A percentile compares a stretch with the other conserved stretches of the same genome.
These are phyloP conservation scores for Ophioninae sp. DNA, from an alignment of 2,888 invertebrate genomes.

Conservation along the genomic window DNA sequence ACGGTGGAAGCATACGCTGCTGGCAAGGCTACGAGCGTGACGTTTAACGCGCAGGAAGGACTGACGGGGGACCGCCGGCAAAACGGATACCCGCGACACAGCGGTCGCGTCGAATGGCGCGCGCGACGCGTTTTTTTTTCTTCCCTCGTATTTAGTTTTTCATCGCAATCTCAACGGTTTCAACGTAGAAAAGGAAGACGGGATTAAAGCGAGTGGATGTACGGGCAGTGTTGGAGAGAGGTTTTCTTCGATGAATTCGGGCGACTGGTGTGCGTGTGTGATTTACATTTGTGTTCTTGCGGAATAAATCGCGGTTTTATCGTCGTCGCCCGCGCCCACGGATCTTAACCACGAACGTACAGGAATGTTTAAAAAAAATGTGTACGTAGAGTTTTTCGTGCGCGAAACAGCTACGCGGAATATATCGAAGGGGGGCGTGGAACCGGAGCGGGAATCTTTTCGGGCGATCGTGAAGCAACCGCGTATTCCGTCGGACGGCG, in stretches of 20 bases:
- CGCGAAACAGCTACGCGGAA: slow-evolving; percentile 14
- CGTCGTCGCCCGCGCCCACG: background rate
- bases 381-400: background rate
- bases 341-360: no score
- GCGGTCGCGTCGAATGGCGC: slow-evolving; percentile 51
- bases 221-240: background rate
- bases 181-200: background rate
- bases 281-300: background rate
- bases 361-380: no score
- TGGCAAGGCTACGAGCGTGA: slow-evolving; percentile 26
- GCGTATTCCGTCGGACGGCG: no score
- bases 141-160: slow-evolving; percentile 29
- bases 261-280: background rate
- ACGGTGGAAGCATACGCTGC: background rate
- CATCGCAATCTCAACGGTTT: background rate
- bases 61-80: background rate
- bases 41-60: slow-evolving; percentile 18
- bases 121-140: slow-evolving; percentile 39
- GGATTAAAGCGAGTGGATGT: slow-evolving; percentile 3
- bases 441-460: slow-evolving; percentile 5
- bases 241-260: slow-evolving; percentile 11
- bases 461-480: background rate
- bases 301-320: slow-evolving; percentile 14
- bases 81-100: slow-evolving; percentile 31
- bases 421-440: background rate